These are phyloP conservation scores for Dendrolimus houi DNA, from an alignment of 2,888 invertebrate species.

Conservation along the genomic window DNA sequence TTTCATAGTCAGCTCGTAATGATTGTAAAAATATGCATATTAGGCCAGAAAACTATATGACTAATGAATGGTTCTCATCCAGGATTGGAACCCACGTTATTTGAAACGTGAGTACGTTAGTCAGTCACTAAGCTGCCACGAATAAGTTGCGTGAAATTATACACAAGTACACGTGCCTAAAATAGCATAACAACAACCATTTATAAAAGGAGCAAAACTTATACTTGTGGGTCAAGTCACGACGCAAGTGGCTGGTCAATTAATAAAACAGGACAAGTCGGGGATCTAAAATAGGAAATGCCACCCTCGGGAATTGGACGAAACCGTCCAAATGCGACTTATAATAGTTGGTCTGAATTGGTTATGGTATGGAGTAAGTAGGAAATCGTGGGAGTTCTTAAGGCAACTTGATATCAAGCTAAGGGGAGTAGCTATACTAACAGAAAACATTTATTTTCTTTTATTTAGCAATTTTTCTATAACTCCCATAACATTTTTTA, in stretches of 20 bases:
- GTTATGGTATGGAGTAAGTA: conserved; percentile 34
- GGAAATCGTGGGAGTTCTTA: conserved; percentile 56
- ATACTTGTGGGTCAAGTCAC: conserved; percentile 2
- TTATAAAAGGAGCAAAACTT: neutral
- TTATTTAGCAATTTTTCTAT: too few species aligned
- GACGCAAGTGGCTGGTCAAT: conserved; percentile 18
- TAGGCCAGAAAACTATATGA: too few species aligned
- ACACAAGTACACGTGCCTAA: neutral
- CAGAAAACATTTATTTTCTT: too few species aligned
- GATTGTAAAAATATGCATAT: too few species aligned
- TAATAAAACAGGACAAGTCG: conserved; percentile 15
- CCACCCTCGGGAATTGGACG: conserved; percentile 36
- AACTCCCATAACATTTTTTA: too few species aligned
- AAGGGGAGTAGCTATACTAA: too few species aligned
- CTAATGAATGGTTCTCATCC: too few species aligned
- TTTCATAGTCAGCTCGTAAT: too few species aligned
- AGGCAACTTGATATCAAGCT: neutral
- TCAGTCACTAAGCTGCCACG: too few species aligned
- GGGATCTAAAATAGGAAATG: conserved; percentile 26
- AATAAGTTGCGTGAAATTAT: too few species aligned
- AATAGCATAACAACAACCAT: neutral
- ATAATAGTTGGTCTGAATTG: conserved; percentile 51
- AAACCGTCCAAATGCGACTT: conserved; percentile 30
- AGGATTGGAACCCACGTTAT: too few species aligned
- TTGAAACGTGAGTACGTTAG: too few species aligned